phyloP scores from a whole-genome alignment of 2,113 vertebrate genomes.

The Crotalus helleri region DNA sequence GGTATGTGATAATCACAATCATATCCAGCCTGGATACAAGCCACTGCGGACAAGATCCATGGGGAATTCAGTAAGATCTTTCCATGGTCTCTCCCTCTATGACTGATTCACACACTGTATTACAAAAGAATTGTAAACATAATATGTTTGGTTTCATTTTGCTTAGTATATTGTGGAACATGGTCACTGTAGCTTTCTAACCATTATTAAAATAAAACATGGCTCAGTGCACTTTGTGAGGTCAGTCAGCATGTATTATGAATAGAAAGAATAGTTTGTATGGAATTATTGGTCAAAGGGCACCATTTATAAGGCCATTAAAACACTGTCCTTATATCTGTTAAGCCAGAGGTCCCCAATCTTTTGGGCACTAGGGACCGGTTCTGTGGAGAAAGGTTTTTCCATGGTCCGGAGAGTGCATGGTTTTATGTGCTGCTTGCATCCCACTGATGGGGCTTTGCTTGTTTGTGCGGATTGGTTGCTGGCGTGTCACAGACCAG shows the following conservation, averaged over 20 bases:
- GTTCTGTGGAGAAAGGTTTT: too few relatives aligned
- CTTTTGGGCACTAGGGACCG: too few relatives aligned
- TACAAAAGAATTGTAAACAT: neutral
- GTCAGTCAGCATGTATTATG: neutral
- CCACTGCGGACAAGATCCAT: neutral
- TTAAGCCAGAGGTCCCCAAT: neutral
- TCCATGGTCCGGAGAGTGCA: too few relatives aligned
- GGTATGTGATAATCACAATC: neutral
- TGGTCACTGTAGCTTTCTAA: neutral
- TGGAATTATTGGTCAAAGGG: neutral
- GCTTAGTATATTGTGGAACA: neutral
- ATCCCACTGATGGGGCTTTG: too few relatives aligned
- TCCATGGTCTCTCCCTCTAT: neutral
- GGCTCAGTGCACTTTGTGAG: neutral
- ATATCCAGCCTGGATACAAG: neutral
- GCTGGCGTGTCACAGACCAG: too few relatives aligned
- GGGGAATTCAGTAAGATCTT: neutral
- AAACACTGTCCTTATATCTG: neutral
- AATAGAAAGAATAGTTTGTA: neutral
- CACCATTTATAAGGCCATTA: neutral
- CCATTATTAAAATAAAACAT: neutral
- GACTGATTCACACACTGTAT: neutral
- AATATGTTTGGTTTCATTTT: neutral
- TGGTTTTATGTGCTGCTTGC: too few relatives aligned
- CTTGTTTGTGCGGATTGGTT: too few relatives aligned